phyloP scores from a whole-genome alignment of 1,140 invertebrate species.

The Charaxes varanes region DNA sequence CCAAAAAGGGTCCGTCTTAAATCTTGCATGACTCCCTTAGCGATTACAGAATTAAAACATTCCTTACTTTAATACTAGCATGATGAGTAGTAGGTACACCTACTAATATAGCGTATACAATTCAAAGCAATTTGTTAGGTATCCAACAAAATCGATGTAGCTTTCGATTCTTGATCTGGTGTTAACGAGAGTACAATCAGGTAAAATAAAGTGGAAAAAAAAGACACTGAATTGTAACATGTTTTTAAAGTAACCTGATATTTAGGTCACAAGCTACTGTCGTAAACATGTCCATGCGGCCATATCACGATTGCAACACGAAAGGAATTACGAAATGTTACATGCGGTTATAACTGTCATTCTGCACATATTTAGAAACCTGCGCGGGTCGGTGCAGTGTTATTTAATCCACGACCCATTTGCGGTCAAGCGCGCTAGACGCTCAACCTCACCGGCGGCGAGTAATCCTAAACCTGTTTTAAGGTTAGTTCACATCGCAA shows the following conservation, averaged over 20 bases:
- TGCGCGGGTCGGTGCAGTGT: slow-evolving; percentile 51
- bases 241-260: not conserved
- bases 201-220: no score
- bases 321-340: slow-evolving; percentile 47
- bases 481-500: slow-evolving; percentile 25
- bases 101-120: no score
- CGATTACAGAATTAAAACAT: no score
- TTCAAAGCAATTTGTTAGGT: no score
- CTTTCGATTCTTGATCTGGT: no score
- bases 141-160: no score
- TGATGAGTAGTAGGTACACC: no score
- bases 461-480: slow-evolving; percentile 37
- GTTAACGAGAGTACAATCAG: no score
- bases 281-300: slow-evolving; percentile 3
- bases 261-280: not conserved
- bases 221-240: no score
- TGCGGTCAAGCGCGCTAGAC: slow-evolving; percentile 52
- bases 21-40: no score
- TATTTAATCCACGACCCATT: slow-evolving; percentile 69
- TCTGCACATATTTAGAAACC: slow-evolving; percentile 68
- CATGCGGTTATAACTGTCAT: slow-evolving; percentile 49
- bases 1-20: no score
- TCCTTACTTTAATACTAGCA: no score
- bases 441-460: slow-evolving; percentile 26
- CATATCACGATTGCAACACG: slow-evolving; percentile 16